These are phyloP conservation scores for Urechis unicinctus DNA, from an alignment of 2,888 invertebrate genomes.

Conservation along the genomic window DNA sequence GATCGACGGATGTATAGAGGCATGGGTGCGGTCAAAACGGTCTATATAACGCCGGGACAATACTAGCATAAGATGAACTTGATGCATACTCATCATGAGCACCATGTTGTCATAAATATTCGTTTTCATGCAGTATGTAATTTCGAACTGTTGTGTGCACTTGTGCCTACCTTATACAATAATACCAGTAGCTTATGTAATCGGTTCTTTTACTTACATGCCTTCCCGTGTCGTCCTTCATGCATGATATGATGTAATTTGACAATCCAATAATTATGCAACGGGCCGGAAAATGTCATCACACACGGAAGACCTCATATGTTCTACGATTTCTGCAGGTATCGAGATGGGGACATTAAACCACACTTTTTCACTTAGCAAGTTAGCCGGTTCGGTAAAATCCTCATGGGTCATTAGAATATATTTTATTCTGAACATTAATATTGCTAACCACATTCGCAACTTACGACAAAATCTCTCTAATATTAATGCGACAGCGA, in stretches of 20 bases:
- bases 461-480: too few species aligned
- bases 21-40: not conserved
- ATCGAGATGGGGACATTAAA: too few species aligned
- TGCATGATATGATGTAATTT: conserved; percentile 51
- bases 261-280: conserved; percentile 64
- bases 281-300: conserved; percentile 55
- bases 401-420: too few species aligned
- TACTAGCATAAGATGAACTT: conserved; percentile 70
- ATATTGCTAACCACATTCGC: too few species aligned
- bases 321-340: conserved; percentile 77
- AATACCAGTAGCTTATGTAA: too few species aligned
- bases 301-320: conserved; percentile 55
- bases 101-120: conserved; percentile 98
- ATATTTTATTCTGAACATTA: too few species aligned
- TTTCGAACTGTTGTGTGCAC: not conserved
- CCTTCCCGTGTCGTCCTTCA: conserved; percentile 60
- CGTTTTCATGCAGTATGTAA: conserved; percentile 63
- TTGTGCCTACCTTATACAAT: too few species aligned
- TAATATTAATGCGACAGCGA: too few species aligned
- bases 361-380: too few species aligned
- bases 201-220: too few species aligned
- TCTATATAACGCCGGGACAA: too few species aligned
- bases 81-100: conserved; percentile 96
- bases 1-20: not conserved
- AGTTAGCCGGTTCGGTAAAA: too few species aligned